Conservation (phyloP, 2,113 vertebrate species). For the Ammodytes dubius region DNA sequence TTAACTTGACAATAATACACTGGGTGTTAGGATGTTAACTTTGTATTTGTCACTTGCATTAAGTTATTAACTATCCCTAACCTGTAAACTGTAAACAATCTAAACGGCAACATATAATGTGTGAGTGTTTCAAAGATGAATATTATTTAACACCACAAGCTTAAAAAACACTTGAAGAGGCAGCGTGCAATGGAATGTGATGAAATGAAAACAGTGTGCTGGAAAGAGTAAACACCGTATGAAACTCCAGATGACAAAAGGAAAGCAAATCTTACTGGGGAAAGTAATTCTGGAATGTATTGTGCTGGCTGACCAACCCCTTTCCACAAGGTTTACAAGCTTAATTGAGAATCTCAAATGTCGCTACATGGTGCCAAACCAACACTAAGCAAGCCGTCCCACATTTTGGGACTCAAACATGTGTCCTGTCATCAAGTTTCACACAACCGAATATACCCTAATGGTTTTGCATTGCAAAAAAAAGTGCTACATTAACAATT, state of each 20-base stretch:
- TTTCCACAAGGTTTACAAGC: conserved; percentile 12
- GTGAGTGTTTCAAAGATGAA: not conserved
- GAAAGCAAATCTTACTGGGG: not conserved
- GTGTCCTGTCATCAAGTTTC: conserved; percentile 22
- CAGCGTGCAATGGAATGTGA: not conserved
- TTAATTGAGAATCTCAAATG: not conserved
- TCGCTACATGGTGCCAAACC: conserved; percentile 23
- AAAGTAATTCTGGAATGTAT: not conserved
- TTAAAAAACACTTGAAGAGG: not conserved
- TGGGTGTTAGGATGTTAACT: not conserved
- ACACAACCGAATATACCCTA: not conserved
- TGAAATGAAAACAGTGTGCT: not conserved
- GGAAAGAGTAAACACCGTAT: not conserved
- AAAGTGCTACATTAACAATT: not conserved
- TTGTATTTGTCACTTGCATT: not conserved
- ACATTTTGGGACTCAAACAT: not conserved
- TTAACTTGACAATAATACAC: not conserved
- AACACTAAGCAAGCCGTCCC: not conserved
- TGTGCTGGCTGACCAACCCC: not conserved
- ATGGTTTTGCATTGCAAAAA: not conserved
- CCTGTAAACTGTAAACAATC: not conserved
- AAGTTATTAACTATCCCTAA: too few species aligned
- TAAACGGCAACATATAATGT: not conserved
- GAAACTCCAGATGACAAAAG: not conserved
- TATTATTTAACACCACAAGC: not conserved